A percentile compares a stretch with the other conserved stretches of the same genome.
Evolutionary conservation across 2,797 vertebrate genomes (phyloP).

Genomic region (Varecia variegata): DNA sequence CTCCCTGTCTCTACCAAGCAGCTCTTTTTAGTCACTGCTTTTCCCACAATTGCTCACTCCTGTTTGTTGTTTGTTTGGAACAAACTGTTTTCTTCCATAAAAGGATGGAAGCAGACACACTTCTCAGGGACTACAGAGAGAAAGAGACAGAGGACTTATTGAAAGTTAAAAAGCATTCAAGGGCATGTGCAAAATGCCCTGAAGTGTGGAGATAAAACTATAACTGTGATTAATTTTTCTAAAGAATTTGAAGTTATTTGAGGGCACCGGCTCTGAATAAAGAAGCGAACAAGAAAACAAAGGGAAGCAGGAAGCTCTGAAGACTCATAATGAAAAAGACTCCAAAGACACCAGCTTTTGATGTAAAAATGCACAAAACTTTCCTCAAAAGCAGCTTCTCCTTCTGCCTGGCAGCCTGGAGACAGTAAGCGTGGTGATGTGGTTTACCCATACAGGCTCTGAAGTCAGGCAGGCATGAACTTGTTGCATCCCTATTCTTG

Average conservation of each 20-base stretch:
- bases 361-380: background rate
- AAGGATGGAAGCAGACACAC: conserved; percentile 39
- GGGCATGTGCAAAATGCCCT: background rate
- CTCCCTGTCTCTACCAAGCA: background rate
- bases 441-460: background rate
- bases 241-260: conserved; percentile 28
- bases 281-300: background rate
- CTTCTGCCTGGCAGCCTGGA: background rate
- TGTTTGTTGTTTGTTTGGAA: conserved; percentile 52
- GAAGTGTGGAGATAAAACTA: background rate
- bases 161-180: conserved; percentile 68
- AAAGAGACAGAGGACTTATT: background rate
- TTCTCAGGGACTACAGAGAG: background rate
- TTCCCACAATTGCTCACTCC: background rate
- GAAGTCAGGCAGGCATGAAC: background rate
- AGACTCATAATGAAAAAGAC: background rate
- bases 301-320: background rate
- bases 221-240: conserved; percentile 4
- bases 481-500: background rate
- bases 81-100: conserved; percentile 43
- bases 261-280: conserved; percentile 11
- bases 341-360: background rate
- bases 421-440: background rate
- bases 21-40: background rate
- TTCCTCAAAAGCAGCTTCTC: background rate